Evolutionary conservation across 2,888 invertebrate genomes (phyloP).

Genomic region (Cantharis flavilabris): DNA sequence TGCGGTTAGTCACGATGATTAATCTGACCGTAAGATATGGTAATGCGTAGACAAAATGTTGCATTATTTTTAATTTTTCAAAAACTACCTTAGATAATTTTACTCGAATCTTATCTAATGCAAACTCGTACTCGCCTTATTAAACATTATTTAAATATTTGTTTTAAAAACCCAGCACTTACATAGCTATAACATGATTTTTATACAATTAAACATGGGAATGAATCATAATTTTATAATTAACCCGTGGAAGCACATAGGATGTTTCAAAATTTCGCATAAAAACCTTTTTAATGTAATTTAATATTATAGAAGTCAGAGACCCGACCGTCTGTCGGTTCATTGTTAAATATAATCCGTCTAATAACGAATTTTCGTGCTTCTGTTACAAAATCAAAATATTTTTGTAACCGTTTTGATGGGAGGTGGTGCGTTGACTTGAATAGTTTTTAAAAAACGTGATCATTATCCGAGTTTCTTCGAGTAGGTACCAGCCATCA

Average conservation of each 20-base stretch:
- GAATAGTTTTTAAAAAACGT: background rate
- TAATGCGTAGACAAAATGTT: background rate
- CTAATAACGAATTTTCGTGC: background rate
- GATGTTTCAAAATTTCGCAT: background rate
- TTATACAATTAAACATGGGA: background rate
- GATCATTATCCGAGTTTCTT: background rate
- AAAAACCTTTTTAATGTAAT: background rate
- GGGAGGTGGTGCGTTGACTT: background rate
- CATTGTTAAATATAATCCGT: too few relatives aligned
- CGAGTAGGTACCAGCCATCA: background rate
- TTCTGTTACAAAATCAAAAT: background rate
- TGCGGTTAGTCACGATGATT: background rate
- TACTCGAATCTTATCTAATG: background rate
- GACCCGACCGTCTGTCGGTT: background rate
- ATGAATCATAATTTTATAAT: background rate
- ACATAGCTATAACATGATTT: background rate
- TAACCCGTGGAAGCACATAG: background rate
- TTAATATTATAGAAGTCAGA: background rate
- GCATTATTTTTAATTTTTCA: background rate
- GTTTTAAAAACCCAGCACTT: background rate
- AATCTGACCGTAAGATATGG: background rate
- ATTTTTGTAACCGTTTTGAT: background rate
- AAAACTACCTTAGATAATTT: background rate
- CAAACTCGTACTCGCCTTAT: background rate
- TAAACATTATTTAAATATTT: background rate